phyloP scores from a whole-genome alignment of 2,113 vertebrate species.

The Heterotis niloticus region DNA sequence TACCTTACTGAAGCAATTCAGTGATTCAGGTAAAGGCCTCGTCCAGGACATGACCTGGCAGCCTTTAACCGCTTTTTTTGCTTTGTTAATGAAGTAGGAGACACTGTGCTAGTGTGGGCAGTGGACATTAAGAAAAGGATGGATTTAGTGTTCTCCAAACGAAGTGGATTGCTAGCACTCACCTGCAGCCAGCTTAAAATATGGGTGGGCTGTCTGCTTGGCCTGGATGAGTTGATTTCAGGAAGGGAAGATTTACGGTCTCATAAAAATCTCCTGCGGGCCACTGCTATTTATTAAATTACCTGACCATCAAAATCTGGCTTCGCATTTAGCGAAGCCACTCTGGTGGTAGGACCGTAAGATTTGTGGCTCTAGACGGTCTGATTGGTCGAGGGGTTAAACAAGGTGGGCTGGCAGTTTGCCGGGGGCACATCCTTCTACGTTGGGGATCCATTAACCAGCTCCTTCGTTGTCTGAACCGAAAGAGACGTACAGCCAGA shows the following conservation, averaged over 20 bases:
- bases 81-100: constrained; percentile 15
- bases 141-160: constrained; percentile 40
- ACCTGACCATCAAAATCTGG: constrained; percentile 46
- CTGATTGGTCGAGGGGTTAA: background rate
- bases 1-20: too few species aligned
- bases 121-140: constrained; percentile 14
- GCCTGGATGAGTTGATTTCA: constrained; percentile 22
- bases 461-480: background rate
- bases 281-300: constrained; percentile 51
- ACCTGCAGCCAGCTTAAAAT: constrained; percentile 36
- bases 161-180: constrained; percentile 39
- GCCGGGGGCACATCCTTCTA: background rate
- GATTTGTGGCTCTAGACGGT: constrained; percentile 24
- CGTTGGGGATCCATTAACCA: background rate
- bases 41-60: too few species aligned
- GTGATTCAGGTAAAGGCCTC: too few species aligned
- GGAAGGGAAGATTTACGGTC: constrained; percentile 43
- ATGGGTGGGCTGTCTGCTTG: constrained; percentile 29
- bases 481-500: background rate
- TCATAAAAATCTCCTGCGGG: constrained; percentile 38
- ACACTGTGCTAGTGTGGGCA: background rate
- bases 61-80: too few species aligned
- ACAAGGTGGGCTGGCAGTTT: background rate
- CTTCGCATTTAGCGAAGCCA: constrained; percentile 23
- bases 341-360: constrained; percentile 11